Evolutionary conservation across 1,140 invertebrate genomes (phyloP).

Genomic region (Drosophila repletoides): DNA sequence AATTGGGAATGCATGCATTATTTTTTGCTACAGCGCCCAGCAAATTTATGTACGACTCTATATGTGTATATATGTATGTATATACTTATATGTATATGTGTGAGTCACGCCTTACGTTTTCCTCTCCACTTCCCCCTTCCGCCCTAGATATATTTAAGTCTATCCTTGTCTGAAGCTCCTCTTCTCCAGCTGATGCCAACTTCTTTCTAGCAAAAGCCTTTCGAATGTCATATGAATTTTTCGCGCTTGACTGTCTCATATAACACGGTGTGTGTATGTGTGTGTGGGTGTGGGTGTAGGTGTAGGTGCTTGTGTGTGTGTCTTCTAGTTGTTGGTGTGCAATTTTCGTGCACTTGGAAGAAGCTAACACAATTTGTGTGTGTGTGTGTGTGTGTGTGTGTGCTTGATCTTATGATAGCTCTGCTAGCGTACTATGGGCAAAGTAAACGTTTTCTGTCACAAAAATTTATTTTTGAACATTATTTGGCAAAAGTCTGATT

Average conservation of each 20-base stretch:
- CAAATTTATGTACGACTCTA: slow-evolving; percentile 59
- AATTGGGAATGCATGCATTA: slow-evolving; percentile 69
- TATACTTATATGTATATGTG: no score
- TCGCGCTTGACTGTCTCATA: slow-evolving; percentile 43
- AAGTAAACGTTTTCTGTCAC: neutral
- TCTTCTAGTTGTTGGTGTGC: slow-evolving; percentile 12
- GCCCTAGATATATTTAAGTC: slow-evolving; percentile 2
- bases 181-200: slow-evolving; percentile 17
- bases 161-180: slow-evolving; percentile 1
- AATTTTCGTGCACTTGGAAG: slow-evolving; percentile 60
- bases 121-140: neutral
- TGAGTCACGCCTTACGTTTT: no score
- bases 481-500: no score
- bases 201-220: slow-evolving; percentile 32
- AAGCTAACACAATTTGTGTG: slow-evolving; percentile 68
- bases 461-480: no score
- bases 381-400: neutral
- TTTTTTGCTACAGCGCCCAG: slow-evolving; percentile 49
- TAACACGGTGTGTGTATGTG: slow-evolving; percentile 31
- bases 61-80: slow-evolving; percentile 1
- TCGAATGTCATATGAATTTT: slow-evolving; percentile 73
- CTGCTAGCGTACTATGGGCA: no score
- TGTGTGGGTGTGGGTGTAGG: slow-evolving; percentile 27
- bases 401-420: slow-evolving; percentile 73
- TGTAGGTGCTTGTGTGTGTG: slow-evolving; percentile 15